phyloP scores from a whole-genome alignment of 2,888 invertebrate genomes.

The Brenthis ino region DNA sequence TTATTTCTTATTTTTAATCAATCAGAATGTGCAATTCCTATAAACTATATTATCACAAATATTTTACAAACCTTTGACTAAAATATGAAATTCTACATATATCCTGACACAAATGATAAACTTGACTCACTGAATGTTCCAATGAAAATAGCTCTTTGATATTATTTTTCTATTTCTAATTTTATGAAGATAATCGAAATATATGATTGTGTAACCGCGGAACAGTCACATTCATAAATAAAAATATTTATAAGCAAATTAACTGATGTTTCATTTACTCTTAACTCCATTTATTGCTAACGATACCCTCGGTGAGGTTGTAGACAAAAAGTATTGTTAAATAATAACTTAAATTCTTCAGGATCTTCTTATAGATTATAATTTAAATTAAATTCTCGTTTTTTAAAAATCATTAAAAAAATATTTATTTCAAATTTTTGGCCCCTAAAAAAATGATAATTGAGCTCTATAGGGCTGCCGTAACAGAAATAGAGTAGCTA shows the following conservation, averaged over 20 bases:
- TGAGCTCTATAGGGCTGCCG: no score
- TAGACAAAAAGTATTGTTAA: no score
- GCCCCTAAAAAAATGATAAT: no score
- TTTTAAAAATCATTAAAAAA: no score
- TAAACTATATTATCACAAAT: constrained; percentile 38
- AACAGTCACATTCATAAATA: constrained; percentile 78
- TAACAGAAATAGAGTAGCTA: no score
- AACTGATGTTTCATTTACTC: constrained; percentile 62
- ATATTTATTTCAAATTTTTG: no score
- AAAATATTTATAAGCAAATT: constrained; percentile 76
- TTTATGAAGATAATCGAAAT: constrained; percentile 77
- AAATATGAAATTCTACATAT: constrained; percentile 48
- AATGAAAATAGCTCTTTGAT: constrained; percentile 78
- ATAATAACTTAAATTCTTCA: no score
- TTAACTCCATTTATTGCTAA: not conserved
- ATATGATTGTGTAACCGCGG: constrained; percentile 75
- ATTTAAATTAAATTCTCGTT: no score
- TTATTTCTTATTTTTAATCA: constrained; percentile 46
- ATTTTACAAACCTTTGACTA: constrained; percentile 51
- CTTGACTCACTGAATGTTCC: constrained; percentile 73
- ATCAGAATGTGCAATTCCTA: constrained; percentile 49
- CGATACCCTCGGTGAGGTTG: no score
- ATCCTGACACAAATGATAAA: constrained; percentile 40
- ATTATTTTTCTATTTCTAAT: constrained; percentile 83
- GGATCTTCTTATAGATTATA: no score